Percentiles rank a stretch among this genome's conserved stretches.
Conservation (phyloP, 2,113 vertebrate species). For the Platichthys stellatus region DNA sequence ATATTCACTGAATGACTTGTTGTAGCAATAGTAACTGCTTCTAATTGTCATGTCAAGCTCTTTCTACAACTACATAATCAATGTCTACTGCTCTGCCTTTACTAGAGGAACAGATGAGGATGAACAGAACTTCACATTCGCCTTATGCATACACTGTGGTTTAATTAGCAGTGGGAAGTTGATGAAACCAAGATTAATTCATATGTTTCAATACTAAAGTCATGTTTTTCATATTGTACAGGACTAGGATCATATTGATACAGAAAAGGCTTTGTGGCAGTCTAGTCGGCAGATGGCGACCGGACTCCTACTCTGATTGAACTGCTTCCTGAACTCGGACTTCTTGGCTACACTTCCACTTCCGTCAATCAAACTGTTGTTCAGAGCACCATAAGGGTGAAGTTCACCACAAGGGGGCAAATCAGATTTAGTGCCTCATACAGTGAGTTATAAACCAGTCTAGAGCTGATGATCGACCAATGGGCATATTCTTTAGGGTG, state of each 20-base stretch:
- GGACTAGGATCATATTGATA: not conserved
- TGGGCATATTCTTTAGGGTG: not conserved
- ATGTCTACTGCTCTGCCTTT: not conserved
- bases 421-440: not conserved
- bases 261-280: not conserved
- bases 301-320: not conserved
- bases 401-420: constrained; percentile 12
- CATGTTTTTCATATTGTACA: not conserved
- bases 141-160: not conserved
- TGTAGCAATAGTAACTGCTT: not conserved
- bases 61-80: not conserved
- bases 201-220: not conserved
- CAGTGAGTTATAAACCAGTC: not conserved
- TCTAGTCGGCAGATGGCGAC: not conserved
- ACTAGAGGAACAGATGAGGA: not conserved
- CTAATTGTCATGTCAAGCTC: not conserved
- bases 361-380: constrained; percentile 14
- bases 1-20: not conserved
- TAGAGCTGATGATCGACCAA: not conserved
- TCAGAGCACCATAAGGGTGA: not conserved
- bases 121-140: not conserved
- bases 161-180: not conserved
- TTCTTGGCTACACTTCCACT: not conserved
- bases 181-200: too few species aligned
- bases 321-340: constrained; percentile 9